A percentile compares a stretch with the other conserved stretches of the same genome.
These are phyloP conservation scores for Montipora capitata DNA, from an alignment of 92 coral and sea anemone species.

Conservation along the genomic window DNA sequence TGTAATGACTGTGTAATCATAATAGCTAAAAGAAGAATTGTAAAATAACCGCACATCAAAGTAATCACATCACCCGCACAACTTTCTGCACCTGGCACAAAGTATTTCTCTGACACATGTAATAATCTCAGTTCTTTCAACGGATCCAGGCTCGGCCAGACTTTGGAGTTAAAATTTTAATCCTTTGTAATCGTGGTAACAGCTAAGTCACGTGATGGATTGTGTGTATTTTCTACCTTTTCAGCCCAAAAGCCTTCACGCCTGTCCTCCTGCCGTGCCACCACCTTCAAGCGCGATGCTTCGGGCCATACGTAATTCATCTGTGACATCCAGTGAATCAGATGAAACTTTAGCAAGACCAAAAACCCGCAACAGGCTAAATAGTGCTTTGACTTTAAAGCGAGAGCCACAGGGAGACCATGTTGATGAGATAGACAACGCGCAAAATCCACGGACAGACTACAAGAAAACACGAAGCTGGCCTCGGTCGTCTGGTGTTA, in stretches of 20 bases:
- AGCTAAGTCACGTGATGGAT: conserved; percentile 23
- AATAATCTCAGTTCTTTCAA: conserved; percentile 32
- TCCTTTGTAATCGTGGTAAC: conserved; percentile 22
- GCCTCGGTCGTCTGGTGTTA: conserved; percentile 43
- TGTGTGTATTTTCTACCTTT: conserved; percentile 63
- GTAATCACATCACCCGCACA: conserved; percentile 30
- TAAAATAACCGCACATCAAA: background rate
- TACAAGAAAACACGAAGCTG: conserved; percentile 39
- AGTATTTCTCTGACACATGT: background rate
- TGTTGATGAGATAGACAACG: conserved; percentile 22
- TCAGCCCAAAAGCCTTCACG: conserved; percentile 91
- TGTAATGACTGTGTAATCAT: background rate
- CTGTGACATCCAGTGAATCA: conserved; percentile 32
- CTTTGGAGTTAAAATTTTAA: conserved; percentile 38
- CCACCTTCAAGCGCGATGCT: conserved; percentile 84
- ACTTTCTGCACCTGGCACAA: conserved; percentile 17
- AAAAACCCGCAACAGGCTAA: conserved; percentile 71
- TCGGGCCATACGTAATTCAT: conserved; percentile 76
- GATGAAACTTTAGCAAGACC: conserved; percentile 56
- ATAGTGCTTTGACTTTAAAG: conserved; percentile 74
- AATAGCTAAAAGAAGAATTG: background rate
- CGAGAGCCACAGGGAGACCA: conserved; percentile 50
- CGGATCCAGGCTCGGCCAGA: conserved; percentile 59
- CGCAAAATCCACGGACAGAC: conserved; percentile 40
- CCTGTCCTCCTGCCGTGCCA: conserved; percentile 70